These are phyloP conservation scores for Hemibagrus wyckioides DNA, from an alignment of 2,113 vertebrate species.

Conservation along the genomic window DNA sequence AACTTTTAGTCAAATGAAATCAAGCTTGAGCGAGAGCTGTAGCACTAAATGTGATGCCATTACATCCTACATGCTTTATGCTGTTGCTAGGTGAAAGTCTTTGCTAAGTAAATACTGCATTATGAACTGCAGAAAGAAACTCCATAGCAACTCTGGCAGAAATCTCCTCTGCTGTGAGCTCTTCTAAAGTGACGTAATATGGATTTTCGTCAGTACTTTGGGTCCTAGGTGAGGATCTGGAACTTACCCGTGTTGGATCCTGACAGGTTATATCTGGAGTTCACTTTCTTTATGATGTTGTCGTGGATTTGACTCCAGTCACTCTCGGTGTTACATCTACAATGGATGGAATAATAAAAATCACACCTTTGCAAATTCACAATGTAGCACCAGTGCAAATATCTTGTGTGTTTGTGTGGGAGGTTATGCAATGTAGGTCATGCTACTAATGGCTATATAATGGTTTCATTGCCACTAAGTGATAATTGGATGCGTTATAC, in stretches of 20 bases:
- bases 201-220: background rate
- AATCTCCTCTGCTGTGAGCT: background rate
- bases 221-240: background rate
- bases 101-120: background rate
- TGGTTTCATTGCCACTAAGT: slow-evolving; percentile 37
- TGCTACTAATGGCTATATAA: slow-evolving; percentile 46
- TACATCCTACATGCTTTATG: background rate
- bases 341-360: background rate
- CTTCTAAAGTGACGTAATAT: background rate
- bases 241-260: slow-evolving; percentile 93
- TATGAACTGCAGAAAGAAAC: background rate
- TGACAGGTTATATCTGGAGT: slow-evolving; percentile 92
- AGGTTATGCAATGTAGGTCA: slow-evolving; percentile 61
- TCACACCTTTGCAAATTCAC: background rate
- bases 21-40: slow-evolving; percentile 5
- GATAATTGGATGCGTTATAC: background rate
- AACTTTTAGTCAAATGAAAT: slow-evolving; percentile 33
- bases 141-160: background rate
- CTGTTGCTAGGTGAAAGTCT: slow-evolving; percentile 13
- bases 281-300: slow-evolving; percentile 96
- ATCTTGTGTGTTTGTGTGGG: background rate
- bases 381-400: background rate
- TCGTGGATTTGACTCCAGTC: slow-evolving; percentile 98
- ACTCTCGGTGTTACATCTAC: slow-evolving; percentile 95
- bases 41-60: background rate